These are phyloP conservation scores for Lophotis ruficrista DNA, from an alignment of 2,113 vertebrate genomes.

Conservation along the genomic window DNA sequence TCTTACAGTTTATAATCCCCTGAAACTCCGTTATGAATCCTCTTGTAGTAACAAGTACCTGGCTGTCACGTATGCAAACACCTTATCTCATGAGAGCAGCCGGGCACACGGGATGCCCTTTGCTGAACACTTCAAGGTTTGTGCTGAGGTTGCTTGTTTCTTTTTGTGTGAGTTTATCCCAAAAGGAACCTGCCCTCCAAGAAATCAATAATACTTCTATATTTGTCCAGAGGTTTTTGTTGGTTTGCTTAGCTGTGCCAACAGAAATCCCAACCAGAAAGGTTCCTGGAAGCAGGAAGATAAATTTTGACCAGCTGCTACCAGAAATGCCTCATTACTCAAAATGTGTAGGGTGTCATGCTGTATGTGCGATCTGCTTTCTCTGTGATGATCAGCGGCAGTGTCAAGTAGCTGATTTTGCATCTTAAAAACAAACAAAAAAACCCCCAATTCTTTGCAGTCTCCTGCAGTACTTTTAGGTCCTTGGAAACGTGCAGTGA, in stretches of 20 bases:
- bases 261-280: not conserved
- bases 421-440: not conserved
- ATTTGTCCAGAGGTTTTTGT: not conserved
- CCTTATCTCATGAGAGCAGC: not conserved
- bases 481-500: not conserved
- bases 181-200: not conserved
- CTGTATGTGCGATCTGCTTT: not conserved
- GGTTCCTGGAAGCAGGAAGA: not conserved
- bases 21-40: not conserved
- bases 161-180: not conserved
- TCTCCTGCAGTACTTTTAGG: not conserved
- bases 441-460: not conserved
- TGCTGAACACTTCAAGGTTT: not conserved
- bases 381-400: not conserved
- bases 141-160: not conserved
- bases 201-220: constrained; percentile 17
- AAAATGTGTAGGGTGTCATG: not conserved
- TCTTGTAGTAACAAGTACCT: not conserved
- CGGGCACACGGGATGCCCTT: not conserved
- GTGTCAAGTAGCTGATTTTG: not conserved
- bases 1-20: not conserved
- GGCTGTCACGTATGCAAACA: not conserved
- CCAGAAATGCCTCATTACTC: not conserved
- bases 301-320: not conserved
- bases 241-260: not conserved